Evolutionary conservation across 2,797 vertebrate genomes (phyloP), one percentile per base, ranked within the genome.

Genomic region (Trachops cirrhosus): DNA sequence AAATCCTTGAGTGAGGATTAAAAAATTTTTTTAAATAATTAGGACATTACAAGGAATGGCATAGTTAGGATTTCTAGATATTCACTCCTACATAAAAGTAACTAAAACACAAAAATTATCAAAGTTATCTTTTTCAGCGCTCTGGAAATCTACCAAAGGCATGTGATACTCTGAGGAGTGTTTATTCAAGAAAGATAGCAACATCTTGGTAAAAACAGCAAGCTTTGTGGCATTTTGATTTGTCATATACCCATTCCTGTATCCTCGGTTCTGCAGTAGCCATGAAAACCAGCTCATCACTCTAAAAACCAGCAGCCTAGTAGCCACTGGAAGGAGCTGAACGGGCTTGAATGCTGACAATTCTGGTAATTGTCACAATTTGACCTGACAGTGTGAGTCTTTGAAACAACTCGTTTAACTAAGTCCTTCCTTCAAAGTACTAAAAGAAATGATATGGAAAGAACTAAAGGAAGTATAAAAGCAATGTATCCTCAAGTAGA

Each of bases 391-490:
- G 9, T 71, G 57, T 37, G 26, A 80, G 11, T 26, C 34, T 73
- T 73, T 74, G 80, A 57, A 91, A 91, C 3, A 59, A 9, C 44
- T 86, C 37, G 18, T 92, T 70, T 62, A 70, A 74, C 67, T 91
- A 54, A 54, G 52, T 24, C 9, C 52, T 54, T 22, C 21, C 52
- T 54, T 16, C 1, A 62, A 70, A 78, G 44, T 62, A 67, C 68
- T 62, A 75, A 59, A 50, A 12, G 41, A 88, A 88, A 87, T 73
- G 32, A 70, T 64, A 52, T 22, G 41, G 59, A 62, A 77, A 70
- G 41, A 86, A 87, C n/a, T 75, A 82, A 37, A 79, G 46, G 68
- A 75, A 68, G 32, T 68, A 39, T 83, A 68, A 75, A 89, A 89
- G 22, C 2, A n/a, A 74, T 48, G 8, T 67, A 21, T 87, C 48